Evolutionary conservation across 2,797 vertebrate species (phyloP), one percentile per base, ranked within the genome.

Genomic region (Sebastes reedi): DNA sequence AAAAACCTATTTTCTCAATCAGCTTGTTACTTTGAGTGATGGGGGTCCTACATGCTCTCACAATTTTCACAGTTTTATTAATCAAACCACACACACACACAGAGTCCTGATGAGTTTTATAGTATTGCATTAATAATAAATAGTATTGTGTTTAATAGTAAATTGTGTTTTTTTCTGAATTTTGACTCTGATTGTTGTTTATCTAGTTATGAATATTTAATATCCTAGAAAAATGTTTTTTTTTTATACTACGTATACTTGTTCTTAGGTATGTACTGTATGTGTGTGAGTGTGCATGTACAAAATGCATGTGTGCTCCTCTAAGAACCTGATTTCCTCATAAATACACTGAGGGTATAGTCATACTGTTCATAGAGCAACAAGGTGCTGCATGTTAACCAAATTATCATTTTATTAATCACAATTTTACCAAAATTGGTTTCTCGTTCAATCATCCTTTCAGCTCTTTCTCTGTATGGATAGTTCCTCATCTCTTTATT

Each of bases 371-470:
- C 56, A 55, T 10, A 24, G 18, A 70, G 20, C 25, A 52, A 55
- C 24, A 55, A 16, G 20, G 3, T 67, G 36, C 22, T 74, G 3
- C 22, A 25, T 62, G 39, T 56, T 68, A 62, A 65, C 16, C 12
- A 76, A 61, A 72, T 80, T 58, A 81, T 52, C 6, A 56, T 80
- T 80, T 73, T 77, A 67, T 77, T 64, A 76, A 69, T 82, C 61
- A 62, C 77, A 69, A 0, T 61, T 81, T 62, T 72, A 67, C 34
- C n/a, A 27, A 74, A 80, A 68, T 61, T 65, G 70, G 22, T 60
- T 76, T 81, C 46, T 78, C 11, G 0, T 67, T 77, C 64, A 73
- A 30, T 82, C 54, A 32, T 66, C 54, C 3, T 75, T 65, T 68
- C 27, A 56, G n/a, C 34, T 71, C 29, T 66, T 69, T 59, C 14